A percentile compares a stretch with the other conserved stretches of the same genome.
Evolutionary conservation across 2,113 vertebrate genomes (phyloP).

Genomic region (Piliocolobus tephrosceles): DNA sequence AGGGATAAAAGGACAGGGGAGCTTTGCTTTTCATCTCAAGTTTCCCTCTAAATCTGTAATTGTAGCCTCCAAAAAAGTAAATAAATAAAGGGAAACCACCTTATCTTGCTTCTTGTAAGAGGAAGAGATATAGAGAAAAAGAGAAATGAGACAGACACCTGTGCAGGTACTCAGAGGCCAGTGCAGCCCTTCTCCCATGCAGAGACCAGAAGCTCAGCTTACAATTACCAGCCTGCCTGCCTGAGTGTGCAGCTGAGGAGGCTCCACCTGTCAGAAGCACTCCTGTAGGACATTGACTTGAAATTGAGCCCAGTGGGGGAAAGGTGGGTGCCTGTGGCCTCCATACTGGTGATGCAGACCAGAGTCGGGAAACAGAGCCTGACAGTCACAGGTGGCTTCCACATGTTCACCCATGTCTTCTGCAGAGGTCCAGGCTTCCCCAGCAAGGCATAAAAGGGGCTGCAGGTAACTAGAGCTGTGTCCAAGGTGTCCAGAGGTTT

Average conservation of each 20-base stretch:
- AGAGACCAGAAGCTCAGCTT: background rate
- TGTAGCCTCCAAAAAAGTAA: background rate
- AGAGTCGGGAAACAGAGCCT: fast-evolving
- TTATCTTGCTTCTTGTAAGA: background rate
- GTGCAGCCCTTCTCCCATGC: background rate
- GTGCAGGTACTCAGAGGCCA: too few relatives aligned
- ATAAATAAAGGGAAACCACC: background rate
- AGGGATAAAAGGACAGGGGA: background rate
- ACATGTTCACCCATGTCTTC: background rate
- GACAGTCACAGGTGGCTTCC: background rate
- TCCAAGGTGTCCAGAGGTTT: background rate
- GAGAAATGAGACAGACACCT: background rate
- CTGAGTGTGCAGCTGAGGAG: background rate
- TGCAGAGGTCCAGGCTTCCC: too few relatives aligned
- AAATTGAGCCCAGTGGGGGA: too few relatives aligned
- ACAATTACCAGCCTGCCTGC: background rate
- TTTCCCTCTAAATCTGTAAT: background rate
- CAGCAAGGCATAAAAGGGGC: too few relatives aligned
- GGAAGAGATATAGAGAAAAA: background rate
- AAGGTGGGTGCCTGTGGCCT: too few relatives aligned
- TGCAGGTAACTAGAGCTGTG: too few relatives aligned
- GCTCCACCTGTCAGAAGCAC: too few relatives aligned
- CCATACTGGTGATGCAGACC: background rate
- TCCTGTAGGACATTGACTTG: background rate
- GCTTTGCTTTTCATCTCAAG: background rate